Percentiles rank a stretch among this genome's conserved stretches.
phyloP scores from a whole-genome alignment of 2,797 vertebrate species.

The Rhodeus uyekii region DNA sequence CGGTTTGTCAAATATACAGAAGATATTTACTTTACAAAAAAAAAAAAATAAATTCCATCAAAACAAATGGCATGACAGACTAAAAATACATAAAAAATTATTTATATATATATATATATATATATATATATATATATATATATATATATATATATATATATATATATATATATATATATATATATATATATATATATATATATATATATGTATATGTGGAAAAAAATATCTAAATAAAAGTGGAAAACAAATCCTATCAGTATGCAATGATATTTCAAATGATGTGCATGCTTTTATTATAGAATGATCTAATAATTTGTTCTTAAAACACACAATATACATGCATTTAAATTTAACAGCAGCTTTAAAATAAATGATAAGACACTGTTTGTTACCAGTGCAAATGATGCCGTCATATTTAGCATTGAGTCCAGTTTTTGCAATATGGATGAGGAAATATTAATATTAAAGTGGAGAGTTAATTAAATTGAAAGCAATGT shows the following conservation, averaged over 20 bases:
- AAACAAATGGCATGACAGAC: background rate
- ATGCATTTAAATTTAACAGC: background rate
- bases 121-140: too few relatives aligned
- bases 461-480: conserved; percentile 49
- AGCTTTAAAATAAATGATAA: conserved; percentile 21
- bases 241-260: too few relatives aligned
- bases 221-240: too few relatives aligned
- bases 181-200: too few relatives aligned
- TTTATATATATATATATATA: too few relatives aligned
- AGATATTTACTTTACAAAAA: background rate
- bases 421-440: conserved; percentile 23
- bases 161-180: too few relatives aligned
- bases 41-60: background rate
- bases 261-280: too few relatives aligned
- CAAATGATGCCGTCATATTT: conserved; percentile 24
- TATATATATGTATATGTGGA: too few relatives aligned
- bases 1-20: background rate
- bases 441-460: conserved; percentile 49
- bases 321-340: background rate
- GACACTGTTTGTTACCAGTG: background rate
- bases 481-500: conserved; percentile 56
- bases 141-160: too few relatives aligned
- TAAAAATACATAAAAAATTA: too few relatives aligned
- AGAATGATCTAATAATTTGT: background rate
- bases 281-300: background rate